Evolutionary conservation across 1,140 invertebrate genomes (phyloP), one percentile per base, ranked within the genome.

Genomic region (Meteorus sp.): DNA sequence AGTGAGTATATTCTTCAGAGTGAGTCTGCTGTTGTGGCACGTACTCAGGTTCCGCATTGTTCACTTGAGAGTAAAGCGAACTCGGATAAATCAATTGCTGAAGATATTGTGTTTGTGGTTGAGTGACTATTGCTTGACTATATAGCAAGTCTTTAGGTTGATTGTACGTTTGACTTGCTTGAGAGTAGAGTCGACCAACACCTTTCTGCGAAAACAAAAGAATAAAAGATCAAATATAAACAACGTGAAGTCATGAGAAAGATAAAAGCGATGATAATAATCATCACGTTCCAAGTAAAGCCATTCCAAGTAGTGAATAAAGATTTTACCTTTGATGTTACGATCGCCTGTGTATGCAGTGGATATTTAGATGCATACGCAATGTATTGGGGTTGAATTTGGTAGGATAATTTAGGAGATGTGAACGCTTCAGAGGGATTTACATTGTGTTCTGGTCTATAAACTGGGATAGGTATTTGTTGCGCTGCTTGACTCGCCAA

Each of bases 41-140:
- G 50, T 73, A 75, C 25, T 59, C 50, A 17, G 70, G 63, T n/a
- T n/a, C n/a, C 33, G 64, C 23, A 39, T 56, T 70, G 15, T 65
- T 60, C 39, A 61, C 65, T 50, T 71, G 72, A 57, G 63, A 69
- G 48, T 76, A 73, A 57, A 67, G 47, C 37, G 66, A 60, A 15
- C 65, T 60, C 1, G 72, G 70, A 41, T 72, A 72, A 51, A 62
- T 67, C 61, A 76, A 52, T 59, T 74, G 71, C 27, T 71, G 67
- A 47, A 76, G 69, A 50, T 69, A 66, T 35, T 64, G 37, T 9
- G 19, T 22, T 22, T 37, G 57, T 22, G 52, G 33, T 31, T 59
- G 37, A 17, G 13, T 13, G 43, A 58, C 7, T 45, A 66, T 43
- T 66, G 69, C 29, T 64, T 55, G 41, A 62, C 67, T 37, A 60